These are phyloP conservation scores for Eretmocerus hayati DNA, from an alignment of 2,888 invertebrate species.

Conservation along the genomic window DNA sequence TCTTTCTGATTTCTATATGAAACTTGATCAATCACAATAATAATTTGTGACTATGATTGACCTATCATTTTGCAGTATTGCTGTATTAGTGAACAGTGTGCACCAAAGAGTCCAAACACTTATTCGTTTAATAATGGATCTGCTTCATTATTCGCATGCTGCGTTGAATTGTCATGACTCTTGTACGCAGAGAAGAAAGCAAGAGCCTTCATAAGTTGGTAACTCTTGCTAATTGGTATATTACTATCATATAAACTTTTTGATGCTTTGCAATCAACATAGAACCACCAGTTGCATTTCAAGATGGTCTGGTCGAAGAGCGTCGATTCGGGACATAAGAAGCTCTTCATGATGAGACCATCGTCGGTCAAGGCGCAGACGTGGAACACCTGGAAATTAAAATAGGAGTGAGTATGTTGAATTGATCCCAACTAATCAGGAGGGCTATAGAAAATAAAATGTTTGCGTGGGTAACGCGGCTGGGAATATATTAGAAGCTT, in stretches of 20 bases:
- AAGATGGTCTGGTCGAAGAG: conserved; percentile 85
- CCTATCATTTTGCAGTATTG: no score
- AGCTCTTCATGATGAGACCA: conserved; percentile 84
- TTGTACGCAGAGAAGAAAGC: conserved; percentile 83
- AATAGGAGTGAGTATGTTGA: neutral
- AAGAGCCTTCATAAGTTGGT: conserved; percentile 83
- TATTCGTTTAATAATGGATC: conserved; percentile 15
- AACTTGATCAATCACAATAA: no score
- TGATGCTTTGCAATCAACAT: conserved; percentile 81
- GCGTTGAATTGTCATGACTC: conserved; percentile 51
- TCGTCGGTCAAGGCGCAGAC: conserved; percentile 85
- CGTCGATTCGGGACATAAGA: conserved; percentile 84
- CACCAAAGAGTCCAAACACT: no score
- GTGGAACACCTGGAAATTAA: conserved; percentile 68
- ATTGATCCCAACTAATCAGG: no score
- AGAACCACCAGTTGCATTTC: conserved; percentile 93
- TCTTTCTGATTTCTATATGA: no score
- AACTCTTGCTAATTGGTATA: conserved; percentile 84
- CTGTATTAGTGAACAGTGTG: no score
- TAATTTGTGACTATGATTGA: no score
- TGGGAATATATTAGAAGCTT: neutral
- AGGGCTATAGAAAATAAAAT: no score
- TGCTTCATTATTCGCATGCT: conserved; percentile 18
- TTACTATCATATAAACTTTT: conserved; percentile 79
- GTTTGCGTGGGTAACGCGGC: neutral